These are phyloP conservation scores for Corythaeola cristata DNA, from an alignment of 2,113 vertebrate genomes.

Conservation along the genomic window DNA sequence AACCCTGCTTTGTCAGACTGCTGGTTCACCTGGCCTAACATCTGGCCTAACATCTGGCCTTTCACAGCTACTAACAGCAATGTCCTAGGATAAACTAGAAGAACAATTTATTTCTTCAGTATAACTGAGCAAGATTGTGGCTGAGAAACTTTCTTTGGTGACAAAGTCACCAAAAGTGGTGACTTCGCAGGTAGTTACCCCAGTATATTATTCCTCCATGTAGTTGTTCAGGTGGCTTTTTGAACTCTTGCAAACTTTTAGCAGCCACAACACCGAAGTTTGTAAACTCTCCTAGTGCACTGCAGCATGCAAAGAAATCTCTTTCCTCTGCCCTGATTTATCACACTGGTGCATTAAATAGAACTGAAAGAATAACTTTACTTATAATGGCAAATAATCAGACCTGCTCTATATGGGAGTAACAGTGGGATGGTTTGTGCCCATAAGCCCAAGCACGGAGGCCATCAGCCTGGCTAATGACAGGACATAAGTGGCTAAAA, in stretches of 20 bases:
- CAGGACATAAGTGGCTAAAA: background rate
- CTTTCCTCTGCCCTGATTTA: rapidly evolving
- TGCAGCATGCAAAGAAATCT: background rate
- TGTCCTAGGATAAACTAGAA: background rate
- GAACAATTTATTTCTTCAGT: background rate
- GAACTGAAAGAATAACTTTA: background rate
- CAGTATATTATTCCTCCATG: background rate
- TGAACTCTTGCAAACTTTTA: background rate
- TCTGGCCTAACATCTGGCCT: background rate
- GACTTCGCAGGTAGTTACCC: background rate
- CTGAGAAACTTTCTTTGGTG: background rate
- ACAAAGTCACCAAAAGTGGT: background rate
- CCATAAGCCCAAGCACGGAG: background rate
- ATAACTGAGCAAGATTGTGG: background rate
- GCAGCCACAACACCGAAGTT: background rate
- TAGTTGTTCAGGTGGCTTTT: background rate
- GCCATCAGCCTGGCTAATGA: background rate
- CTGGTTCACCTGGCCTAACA: background rate
- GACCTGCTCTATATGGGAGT: background rate
- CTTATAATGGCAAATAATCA: background rate
- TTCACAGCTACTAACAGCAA: background rate
- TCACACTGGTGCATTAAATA: background rate
- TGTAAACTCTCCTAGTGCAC: background rate
- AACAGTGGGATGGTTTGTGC: rapidly evolving
- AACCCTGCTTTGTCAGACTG: background rate